phyloP scores from a whole-genome alignment of 2,888 invertebrate genomes.

The Mycalesis mineus region DNA sequence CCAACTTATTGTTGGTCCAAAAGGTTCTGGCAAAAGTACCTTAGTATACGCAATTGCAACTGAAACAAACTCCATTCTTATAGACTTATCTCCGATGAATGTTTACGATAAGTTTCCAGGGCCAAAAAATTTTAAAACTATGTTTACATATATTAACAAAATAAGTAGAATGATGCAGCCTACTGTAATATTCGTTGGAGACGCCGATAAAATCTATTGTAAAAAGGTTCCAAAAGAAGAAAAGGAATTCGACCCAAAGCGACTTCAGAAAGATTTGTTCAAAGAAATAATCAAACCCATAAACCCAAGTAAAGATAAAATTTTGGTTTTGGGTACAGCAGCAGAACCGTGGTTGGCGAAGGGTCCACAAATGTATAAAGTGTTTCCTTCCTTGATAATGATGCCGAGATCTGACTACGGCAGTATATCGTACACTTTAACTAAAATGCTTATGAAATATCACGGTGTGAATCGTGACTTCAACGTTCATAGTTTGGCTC shows the following conservation, averaged over 20 bases:
- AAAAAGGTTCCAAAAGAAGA: conserved; percentile 82
- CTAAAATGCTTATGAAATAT: conserved; percentile 77
- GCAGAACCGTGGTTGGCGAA: conserved; percentile 82
- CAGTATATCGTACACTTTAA: conserved; percentile 75
- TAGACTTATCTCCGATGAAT: conserved; percentile 85
- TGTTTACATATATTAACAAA: conserved; percentile 82
- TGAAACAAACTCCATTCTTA: conserved; percentile 85
- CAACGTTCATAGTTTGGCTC: conserved; percentile 77
- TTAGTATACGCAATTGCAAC: conserved; percentile 85
- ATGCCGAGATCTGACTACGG: conserved; percentile 79
- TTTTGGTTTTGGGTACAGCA: conserved; percentile 83
- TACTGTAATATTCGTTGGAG: conserved; percentile 83
- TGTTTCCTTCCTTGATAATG: conserved; percentile 77
- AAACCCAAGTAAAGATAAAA: conserved; percentile 77
- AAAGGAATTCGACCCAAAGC: conserved; percentile 81
- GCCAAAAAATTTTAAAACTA: conserved; percentile 81
- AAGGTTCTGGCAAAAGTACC: conserved; percentile 83
- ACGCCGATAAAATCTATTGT: conserved; percentile 83
- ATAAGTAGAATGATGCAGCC: conserved; percentile 84
- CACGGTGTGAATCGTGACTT: conserved; percentile 78
- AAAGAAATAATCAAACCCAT: conserved; percentile 85
- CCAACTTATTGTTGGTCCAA: conserved; percentile 84
- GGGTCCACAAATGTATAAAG: conserved; percentile 65
- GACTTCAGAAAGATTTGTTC: conserved; percentile 81
- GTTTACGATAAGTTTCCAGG: conserved; percentile 84